phyloP scores from a whole-genome alignment of 2,797 vertebrate genomes.

The Loriculus beryllinus region DNA sequence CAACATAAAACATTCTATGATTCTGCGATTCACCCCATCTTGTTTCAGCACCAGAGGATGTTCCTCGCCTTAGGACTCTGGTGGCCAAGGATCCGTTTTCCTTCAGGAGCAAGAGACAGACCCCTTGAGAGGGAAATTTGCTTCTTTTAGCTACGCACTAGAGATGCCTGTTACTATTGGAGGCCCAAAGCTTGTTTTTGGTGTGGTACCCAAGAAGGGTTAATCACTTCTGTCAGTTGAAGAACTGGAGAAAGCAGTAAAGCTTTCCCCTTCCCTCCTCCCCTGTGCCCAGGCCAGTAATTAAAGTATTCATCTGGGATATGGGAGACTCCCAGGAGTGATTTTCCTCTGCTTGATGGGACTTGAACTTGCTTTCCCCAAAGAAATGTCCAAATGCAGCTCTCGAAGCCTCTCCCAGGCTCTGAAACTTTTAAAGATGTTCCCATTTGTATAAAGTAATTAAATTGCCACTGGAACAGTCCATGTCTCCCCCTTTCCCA shows the following conservation, averaged over 20 bases:
- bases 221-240: not conserved
- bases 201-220: not conserved
- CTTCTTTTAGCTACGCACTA: not conserved
- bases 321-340: not conserved
- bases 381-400: conserved; percentile 12
- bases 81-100: not conserved
- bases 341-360: conserved; percentile 39
- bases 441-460: conserved; percentile 64
- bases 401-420: conserved; percentile 40
- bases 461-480: conserved; percentile 15
- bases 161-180: not conserved
- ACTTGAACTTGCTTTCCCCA: conserved; percentile 44
- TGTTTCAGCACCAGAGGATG: not conserved
- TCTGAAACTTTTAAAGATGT: conserved; percentile 38
- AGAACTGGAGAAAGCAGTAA: not conserved
- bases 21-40: not conserved
- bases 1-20: not conserved
- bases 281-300: not conserved
- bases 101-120: not conserved
- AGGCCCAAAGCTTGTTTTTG: not conserved
- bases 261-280: not conserved
- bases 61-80: not conserved
- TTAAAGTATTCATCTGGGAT: conserved; percentile 8
- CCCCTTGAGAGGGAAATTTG: not conserved
- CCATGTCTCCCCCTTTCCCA: not conserved